Conservation (phyloP, 1,140 invertebrate species). For the Panonychus citri region DNA sequence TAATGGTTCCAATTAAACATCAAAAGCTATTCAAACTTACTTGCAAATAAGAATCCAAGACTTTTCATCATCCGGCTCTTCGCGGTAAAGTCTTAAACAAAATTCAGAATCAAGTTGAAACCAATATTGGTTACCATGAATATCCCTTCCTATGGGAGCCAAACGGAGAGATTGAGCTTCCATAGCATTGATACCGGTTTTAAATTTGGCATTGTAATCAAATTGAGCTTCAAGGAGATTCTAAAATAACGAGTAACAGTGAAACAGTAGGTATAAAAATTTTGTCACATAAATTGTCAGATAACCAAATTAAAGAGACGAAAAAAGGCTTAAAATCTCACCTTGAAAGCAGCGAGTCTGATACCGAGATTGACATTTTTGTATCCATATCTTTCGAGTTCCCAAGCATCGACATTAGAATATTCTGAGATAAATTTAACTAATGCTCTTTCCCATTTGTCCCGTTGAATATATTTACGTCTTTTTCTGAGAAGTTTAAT, state of each 20-base stretch:
- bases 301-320: background rate
- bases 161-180: constrained; percentile 51
- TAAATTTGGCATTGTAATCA: constrained; percentile 77
- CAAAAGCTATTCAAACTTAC: background rate
- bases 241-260: constrained; percentile 27
- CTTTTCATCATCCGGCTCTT: constrained; percentile 78
- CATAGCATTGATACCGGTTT: constrained; percentile 62
- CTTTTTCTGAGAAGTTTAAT: constrained; percentile 60
- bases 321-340: too few relatives aligned
- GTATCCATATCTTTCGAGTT: constrained; percentile 84
- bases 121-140: constrained; percentile 73
- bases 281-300: constrained; percentile 6
- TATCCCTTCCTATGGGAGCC: constrained; percentile 67
- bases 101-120: constrained; percentile 64
- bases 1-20: background rate
- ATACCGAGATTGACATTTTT: constrained; percentile 63
- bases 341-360: constrained; percentile 69
- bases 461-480: constrained; percentile 52
- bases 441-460: constrained; percentile 69
- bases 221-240: constrained; percentile 78
- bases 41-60: constrained; percentile 64
- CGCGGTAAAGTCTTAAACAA: constrained; percentile 72
- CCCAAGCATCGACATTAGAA: constrained; percentile 76
- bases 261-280: background rate
- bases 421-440: constrained; percentile 76